Evolutionary conservation across 1,140 invertebrate species (phyloP).

Genomic region (Galendromus occidentalis): DNA sequence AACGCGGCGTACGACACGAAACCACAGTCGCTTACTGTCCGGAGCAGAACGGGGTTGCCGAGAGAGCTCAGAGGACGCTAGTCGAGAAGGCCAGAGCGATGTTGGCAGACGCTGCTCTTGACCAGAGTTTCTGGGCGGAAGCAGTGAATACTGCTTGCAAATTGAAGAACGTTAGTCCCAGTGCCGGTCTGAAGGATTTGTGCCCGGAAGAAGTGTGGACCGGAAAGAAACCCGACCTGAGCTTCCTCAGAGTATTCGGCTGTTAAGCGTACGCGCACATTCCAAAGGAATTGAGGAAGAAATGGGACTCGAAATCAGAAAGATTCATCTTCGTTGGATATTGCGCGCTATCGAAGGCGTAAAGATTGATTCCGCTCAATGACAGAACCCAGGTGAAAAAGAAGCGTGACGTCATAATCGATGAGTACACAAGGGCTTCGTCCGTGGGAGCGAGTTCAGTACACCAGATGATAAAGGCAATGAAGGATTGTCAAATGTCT

Average conservation of each 20-base stretch:
- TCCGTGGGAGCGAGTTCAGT: too few species aligned
- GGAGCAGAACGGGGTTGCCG: conserved; percentile 21
- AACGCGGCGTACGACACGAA: conserved; percentile 18
- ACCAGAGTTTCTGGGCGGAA: conserved; percentile 20
- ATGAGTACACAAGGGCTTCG: too few species aligned
- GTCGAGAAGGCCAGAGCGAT: conserved; percentile 20
- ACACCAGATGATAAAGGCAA: too few species aligned
- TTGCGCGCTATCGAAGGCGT: conserved; percentile 7
- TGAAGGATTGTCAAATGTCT: too few species aligned
- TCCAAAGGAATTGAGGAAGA: conserved; percentile 3
- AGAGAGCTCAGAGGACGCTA: conserved; percentile 27
- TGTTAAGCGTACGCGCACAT: background rate
- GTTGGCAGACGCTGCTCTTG: conserved; percentile 18
- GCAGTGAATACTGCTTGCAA: conserved; percentile 19
- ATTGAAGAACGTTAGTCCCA: conserved; percentile 14
- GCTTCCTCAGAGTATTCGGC: conserved; percentile 7
- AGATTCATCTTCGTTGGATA: conserved; percentile 19
- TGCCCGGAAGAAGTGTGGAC: conserved; percentile 18
- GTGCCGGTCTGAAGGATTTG: background rate
- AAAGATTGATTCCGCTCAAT: background rate
- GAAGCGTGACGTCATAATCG: too few species aligned
- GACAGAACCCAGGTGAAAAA: too few species aligned
- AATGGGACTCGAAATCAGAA: conserved; percentile 18
- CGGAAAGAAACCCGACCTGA: conserved; percentile 15
- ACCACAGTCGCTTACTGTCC: conserved; percentile 16